These are phyloP conservation scores for Hyaena hyaena DNA, from an alignment of 2,113 vertebrate species.

Conservation along the genomic window DNA sequence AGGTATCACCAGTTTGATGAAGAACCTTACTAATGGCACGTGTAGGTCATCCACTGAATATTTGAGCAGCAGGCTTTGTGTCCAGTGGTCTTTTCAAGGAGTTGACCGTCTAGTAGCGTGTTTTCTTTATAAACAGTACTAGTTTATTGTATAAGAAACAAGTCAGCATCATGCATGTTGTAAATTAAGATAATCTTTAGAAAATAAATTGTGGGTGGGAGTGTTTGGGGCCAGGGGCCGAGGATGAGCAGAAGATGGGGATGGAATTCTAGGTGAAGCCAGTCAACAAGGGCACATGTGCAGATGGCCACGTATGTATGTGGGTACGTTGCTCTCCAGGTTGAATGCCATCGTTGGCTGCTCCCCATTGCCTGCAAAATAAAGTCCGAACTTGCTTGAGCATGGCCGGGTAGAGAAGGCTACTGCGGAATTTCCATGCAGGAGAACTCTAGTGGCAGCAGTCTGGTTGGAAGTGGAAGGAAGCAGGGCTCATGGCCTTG, in stretches of 20 bases:
- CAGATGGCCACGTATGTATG: fast-evolving
- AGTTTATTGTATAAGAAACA: neutral
- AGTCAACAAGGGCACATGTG: neutral
- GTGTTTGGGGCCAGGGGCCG: neutral
- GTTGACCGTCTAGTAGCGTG: neutral
- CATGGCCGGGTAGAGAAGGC: neutral
- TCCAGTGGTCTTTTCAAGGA: neutral
- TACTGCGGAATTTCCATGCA: neutral
- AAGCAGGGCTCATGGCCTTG: neutral
- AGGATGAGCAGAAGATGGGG: neutral
- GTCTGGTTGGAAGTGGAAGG: neutral
- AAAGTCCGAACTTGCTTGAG: neutral
- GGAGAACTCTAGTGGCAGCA: neutral
- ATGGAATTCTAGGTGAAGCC: neutral
- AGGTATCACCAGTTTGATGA: neutral
- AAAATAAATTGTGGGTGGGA: neutral
- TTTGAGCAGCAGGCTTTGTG: neutral
- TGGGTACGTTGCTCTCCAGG: neutral
- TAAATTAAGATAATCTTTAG: neutral
- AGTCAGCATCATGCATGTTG: neutral
- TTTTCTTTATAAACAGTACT: neutral
- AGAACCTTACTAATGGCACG: neutral
- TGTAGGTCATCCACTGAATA: neutral
- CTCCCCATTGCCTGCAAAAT: neutral
- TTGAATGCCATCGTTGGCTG: neutral